Conservation (phyloP, 2,888 invertebrate species). For the Tenthredo notha region DNA sequence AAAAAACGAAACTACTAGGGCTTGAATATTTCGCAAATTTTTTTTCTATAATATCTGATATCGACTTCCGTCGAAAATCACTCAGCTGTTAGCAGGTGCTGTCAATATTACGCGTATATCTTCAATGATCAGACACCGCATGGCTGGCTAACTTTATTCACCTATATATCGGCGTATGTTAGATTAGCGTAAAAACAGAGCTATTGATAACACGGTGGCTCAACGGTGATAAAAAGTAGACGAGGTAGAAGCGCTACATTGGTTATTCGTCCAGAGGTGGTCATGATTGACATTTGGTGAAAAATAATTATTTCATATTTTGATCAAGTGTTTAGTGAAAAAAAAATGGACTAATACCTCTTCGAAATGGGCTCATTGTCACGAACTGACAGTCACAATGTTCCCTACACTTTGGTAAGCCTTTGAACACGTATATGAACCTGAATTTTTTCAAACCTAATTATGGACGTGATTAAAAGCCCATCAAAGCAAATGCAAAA, state of each 20-base stretch:
- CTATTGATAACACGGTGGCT: constrained; percentile 36
- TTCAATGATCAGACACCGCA: constrained; percentile 6
- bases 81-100: not conserved
- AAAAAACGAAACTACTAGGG: not conserved
- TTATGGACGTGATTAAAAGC: not conserved
- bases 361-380: constrained; percentile 22
- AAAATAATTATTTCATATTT: not conserved
- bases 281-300: constrained; percentile 9
- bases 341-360: constrained; percentile 20
- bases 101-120: not conserved
- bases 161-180: not conserved
- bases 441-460: not conserved
- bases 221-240: constrained; percentile 31
- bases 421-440: no score
- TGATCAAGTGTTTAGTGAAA: not conserved
- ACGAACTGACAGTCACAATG: constrained; percentile 6
- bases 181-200: constrained; percentile 40
- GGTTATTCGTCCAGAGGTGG: constrained; percentile 15
- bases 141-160: constrained; percentile 39
- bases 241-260: not conserved
- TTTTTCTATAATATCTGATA: not conserved
- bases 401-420: constrained; percentile 45
- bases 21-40: not conserved
- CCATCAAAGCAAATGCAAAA: not conserved
- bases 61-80: not conserved